Percentiles rank a stretch among this genome's conserved stretches.
These are phyloP conservation scores for Penaeus japonicus DNA, from an alignment of 1,140 invertebrate genomes.

Conservation along the genomic window DNA sequence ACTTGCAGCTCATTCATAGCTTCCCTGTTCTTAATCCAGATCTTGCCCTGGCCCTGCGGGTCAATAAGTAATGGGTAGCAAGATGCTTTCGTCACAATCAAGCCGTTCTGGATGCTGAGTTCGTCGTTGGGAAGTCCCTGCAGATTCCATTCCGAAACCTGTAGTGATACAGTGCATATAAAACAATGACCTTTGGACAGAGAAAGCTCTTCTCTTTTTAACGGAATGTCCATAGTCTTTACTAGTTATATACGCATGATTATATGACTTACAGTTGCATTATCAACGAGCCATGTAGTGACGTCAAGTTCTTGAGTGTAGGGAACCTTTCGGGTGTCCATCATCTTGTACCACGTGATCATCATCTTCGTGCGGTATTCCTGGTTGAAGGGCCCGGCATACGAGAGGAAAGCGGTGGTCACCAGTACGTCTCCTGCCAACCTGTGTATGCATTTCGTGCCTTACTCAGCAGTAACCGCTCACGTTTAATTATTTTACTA, in stretches of 20 bases:
- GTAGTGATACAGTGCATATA: not conserved
- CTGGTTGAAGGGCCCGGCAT: slow-evolving; percentile 97
- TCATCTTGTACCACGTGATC: slow-evolving; percentile 84
- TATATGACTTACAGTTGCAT: slow-evolving; percentile 68
- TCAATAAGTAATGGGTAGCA: slow-evolving; percentile 94
- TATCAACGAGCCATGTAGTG: slow-evolving; percentile 89
- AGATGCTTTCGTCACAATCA: slow-evolving; percentile 93
- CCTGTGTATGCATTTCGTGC: slow-evolving; percentile 64
- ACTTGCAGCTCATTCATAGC: slow-evolving; percentile 80
- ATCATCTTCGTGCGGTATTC: slow-evolving; percentile 87
- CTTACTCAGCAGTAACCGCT: too few species aligned
- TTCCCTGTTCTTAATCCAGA: slow-evolving; percentile 97
- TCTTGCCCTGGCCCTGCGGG: slow-evolving; percentile 96
- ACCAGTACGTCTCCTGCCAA: slow-evolving; percentile 92
- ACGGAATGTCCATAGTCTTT: too few species aligned
- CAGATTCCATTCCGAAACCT: slow-evolving; percentile 92
- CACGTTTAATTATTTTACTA: too few species aligned
- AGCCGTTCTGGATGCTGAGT: slow-evolving; percentile 92
- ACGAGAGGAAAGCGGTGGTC: slow-evolving; percentile 93
- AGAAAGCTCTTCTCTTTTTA: too few species aligned
- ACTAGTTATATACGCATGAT: too few species aligned
- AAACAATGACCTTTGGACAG: too few species aligned
- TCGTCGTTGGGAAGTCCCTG: slow-evolving; percentile 97
- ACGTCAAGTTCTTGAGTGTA: slow-evolving; percentile 87
- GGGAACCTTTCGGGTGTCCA: slow-evolving; percentile 84